Percentiles rank a stretch among this genome's conserved stretches.
Evolutionary conservation across 2,113 vertebrate genomes (phyloP).

Genomic region (Australoheros scitulus): DNA sequence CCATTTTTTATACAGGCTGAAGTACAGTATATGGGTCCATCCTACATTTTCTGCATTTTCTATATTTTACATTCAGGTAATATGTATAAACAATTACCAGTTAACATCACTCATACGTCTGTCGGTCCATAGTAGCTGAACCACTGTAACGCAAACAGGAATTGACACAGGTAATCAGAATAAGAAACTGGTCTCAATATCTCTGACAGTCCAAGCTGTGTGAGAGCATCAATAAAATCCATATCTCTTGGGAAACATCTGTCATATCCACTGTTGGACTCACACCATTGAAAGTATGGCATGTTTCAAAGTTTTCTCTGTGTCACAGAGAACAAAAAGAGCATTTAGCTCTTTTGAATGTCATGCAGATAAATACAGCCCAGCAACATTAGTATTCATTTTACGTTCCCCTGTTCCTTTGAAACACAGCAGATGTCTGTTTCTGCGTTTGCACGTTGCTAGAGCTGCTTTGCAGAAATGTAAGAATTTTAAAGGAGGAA

Average conservation of each 20-base stretch:
- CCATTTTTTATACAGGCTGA: background rate
- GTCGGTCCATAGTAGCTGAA: background rate
- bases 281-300: slow-evolving; percentile 14
- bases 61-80: background rate
- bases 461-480: slow-evolving; percentile 39
- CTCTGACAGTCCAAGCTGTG: slow-evolving; percentile 13
- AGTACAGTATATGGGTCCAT: background rate
- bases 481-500: slow-evolving; percentile 29
- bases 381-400: slow-evolving; percentile 64
- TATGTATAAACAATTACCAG: background rate
- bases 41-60: background rate
- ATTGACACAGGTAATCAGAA: slow-evolving; percentile 8
- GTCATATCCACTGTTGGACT: slow-evolving; percentile 41
- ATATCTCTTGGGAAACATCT: slow-evolving; percentile 72
- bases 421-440: slow-evolving; percentile 70
- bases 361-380: slow-evolving; percentile 49
- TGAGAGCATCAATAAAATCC: slow-evolving; percentile 33
- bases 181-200: slow-evolving; percentile 15
- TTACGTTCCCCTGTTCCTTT: slow-evolving; percentile 23
- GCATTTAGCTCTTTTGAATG: slow-evolving; percentile 42
- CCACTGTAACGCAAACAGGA: background rate
- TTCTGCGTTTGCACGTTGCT: slow-evolving; percentile 62
- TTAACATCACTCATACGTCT: background rate
- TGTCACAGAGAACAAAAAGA: slow-evolving; percentile 47
- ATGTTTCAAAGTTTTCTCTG: slow-evolving; percentile 56